A percentile compares a stretch with the other conserved stretches of the same genome.
Conservation (phyloP, 2,797 vertebrate genomes). For the Cryptoprocta ferox region DNA sequence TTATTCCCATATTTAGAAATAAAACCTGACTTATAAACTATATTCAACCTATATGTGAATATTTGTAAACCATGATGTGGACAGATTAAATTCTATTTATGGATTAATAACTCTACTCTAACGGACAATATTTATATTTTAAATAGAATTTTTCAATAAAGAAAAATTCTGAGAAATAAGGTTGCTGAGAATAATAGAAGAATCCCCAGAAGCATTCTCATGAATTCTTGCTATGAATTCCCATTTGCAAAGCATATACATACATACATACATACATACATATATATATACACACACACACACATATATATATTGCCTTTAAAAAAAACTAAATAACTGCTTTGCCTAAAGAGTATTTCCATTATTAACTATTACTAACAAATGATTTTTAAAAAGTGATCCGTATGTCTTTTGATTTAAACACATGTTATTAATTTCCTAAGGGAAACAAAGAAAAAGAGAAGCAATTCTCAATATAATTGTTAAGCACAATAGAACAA, state of each 20-base stretch:
- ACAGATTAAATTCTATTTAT: background rate
- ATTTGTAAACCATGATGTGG: background rate
- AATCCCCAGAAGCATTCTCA: background rate
- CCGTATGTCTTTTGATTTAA: conserved; percentile 28
- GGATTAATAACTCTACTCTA: background rate
- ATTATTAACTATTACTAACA: background rate
- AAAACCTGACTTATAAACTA: background rate
- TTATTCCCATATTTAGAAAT: background rate
- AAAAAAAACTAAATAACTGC: background rate
- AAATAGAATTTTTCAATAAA: background rate
- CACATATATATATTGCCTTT: background rate
- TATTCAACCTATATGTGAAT: background rate
- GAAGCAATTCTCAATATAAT: background rate
- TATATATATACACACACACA: too few relatives aligned
- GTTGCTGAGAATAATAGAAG: background rate
- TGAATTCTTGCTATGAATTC: background rate
- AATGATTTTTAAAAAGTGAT: background rate
- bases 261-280: too few relatives aligned
- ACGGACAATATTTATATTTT: background rate
- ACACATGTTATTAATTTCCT: background rate
- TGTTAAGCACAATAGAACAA: background rate
- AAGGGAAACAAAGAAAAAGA: background rate
- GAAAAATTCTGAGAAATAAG: background rate
- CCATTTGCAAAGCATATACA: background rate
- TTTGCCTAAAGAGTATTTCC: background rate